Evolutionary conservation across 1,140 invertebrate species (phyloP).

Genomic region (Andricus grossulariae): DNA sequence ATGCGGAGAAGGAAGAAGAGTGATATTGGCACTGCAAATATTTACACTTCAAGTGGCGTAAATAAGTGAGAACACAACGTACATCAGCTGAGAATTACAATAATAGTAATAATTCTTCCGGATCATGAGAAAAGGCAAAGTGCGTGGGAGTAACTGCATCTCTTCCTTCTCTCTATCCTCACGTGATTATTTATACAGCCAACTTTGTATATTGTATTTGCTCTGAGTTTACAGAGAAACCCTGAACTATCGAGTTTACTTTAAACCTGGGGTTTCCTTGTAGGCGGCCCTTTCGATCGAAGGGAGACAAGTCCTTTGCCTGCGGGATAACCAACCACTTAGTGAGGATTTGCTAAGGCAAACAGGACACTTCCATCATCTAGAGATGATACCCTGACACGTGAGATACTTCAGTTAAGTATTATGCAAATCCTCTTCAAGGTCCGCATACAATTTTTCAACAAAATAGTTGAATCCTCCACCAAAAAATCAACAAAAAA

Average conservation of each 20-base stretch:
- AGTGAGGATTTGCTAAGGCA: neutral
- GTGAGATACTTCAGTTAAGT: too few species aligned
- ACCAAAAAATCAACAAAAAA: too few species aligned
- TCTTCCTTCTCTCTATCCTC: neutral
- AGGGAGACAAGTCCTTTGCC: neutral
- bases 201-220: conserved; percentile 1
- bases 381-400: too few species aligned
- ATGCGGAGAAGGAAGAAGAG: neutral
- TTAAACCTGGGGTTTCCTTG: conserved; percentile 6
- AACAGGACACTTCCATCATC: conserved; percentile 14
- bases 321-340: conserved; percentile 19
- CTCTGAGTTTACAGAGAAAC: conserved; percentile 5
- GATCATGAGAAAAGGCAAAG: neutral
- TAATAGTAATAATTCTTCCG: conserved; percentile 1
- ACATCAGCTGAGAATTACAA: neutral
- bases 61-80: too few species aligned
- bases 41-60: too few species aligned
- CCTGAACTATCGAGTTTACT: conserved; percentile 11
- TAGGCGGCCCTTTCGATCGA: conserved; percentile 11
- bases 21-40: too few species aligned
- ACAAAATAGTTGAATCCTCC: too few species aligned
- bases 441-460: too few species aligned
- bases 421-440: too few species aligned
- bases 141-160: conserved; percentile 12
- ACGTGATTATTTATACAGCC: neutral